These are phyloP conservation scores for Cetoscarus ocellatus DNA, from an alignment of 2,797 vertebrate genomes.

Conservation along the genomic window DNA sequence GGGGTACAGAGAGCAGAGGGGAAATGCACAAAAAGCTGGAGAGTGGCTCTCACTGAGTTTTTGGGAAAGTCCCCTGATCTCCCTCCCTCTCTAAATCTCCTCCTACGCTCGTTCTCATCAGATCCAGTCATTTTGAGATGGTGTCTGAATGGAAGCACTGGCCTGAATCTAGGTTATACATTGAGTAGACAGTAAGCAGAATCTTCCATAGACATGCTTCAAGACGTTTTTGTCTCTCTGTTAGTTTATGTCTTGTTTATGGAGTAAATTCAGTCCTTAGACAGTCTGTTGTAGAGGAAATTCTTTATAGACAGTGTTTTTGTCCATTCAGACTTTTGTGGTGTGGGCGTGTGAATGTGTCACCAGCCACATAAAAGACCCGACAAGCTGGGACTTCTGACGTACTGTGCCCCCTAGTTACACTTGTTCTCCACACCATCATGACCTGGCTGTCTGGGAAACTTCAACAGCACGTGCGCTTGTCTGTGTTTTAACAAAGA, in stretches of 20 bases:
- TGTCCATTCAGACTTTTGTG: slow-evolving; percentile 51
- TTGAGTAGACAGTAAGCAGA: slow-evolving; percentile 34
- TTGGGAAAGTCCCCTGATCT: slow-evolving; percentile 45
- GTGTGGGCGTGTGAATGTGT: slow-evolving; percentile 42
- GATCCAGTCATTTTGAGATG: slow-evolving; percentile 6
- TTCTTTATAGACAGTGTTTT: slow-evolving; percentile 28
- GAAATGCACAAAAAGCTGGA: slow-evolving; percentile 22
- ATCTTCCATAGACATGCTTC: slow-evolving; percentile 34
- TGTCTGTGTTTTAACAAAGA: slow-evolving; percentile 63
- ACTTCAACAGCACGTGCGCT: slow-evolving; percentile 47
- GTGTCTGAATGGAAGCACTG: slow-evolving; percentile 48
- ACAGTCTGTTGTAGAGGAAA: slow-evolving; percentile 50
- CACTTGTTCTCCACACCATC: slow-evolving; percentile 12
- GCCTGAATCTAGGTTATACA: slow-evolving; percentile 28
- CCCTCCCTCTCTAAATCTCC: slow-evolving; percentile 39
- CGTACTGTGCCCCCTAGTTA: slow-evolving; percentile 16
- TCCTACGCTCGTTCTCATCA: slow-evolving; percentile 26
- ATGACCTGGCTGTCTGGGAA: slow-evolving; percentile 68
- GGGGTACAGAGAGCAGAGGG: neutral
- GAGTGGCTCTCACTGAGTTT: slow-evolving; percentile 41
- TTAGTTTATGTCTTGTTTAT: slow-evolving; percentile 50
- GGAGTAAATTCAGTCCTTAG: slow-evolving; percentile 31
- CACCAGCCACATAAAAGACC: slow-evolving; percentile 62
- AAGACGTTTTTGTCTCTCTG: slow-evolving; percentile 21
- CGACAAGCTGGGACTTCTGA: slow-evolving; percentile 49